A percentile compares a stretch with the other conserved stretches of the same genome.
Conservation (phyloP, 2,888 invertebrate species). For the Polymixis lichenea region DNA sequence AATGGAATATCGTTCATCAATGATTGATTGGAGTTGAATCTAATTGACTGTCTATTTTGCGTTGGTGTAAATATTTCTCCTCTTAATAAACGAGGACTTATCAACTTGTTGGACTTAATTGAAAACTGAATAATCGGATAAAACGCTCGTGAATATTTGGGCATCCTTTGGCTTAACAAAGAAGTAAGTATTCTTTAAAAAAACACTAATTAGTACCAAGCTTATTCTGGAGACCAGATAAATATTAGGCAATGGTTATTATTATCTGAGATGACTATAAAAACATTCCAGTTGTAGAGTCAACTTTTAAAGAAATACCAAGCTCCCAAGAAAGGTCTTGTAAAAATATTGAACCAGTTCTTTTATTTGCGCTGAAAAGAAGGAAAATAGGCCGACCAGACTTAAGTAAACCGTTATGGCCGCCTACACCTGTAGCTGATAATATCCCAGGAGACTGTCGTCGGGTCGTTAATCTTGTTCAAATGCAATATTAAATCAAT, state of each 20-base stretch:
- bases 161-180: background rate
- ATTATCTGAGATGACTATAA: conserved; percentile 25
- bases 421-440: conserved; percentile 51
- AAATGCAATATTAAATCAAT: conserved; percentile 49
- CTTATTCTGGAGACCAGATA: conserved; percentile 3
- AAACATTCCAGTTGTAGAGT: conserved; percentile 15
- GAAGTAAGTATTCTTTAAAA: conserved; percentile 15
- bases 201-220: conserved; percentile 33
- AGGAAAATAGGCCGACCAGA: conserved; percentile 33
- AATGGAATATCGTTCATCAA: conserved; percentile 24
- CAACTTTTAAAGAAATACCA: background rate
- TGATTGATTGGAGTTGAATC: conserved; percentile 33
- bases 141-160: conserved; percentile 18
- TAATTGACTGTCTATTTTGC: conserved; percentile 35
- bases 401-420: conserved; percentile 34
- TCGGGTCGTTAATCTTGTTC: conserved; percentile 47
- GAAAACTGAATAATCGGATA: background rate
- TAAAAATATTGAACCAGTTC: conserved; percentile 8
- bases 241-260: background rate
- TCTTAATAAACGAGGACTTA: conserved; percentile 14
- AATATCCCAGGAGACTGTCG: conserved; percentile 45
- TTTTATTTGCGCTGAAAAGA: conserved; percentile 18
- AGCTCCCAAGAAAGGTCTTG: background rate
- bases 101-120: conserved; percentile 8
- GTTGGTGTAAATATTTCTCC: conserved; percentile 22